Evolutionary conservation across 2,113 vertebrate genomes (phyloP), one percentile per base, ranked within the genome.

Genomic region (Anhinga rufa): DNA sequence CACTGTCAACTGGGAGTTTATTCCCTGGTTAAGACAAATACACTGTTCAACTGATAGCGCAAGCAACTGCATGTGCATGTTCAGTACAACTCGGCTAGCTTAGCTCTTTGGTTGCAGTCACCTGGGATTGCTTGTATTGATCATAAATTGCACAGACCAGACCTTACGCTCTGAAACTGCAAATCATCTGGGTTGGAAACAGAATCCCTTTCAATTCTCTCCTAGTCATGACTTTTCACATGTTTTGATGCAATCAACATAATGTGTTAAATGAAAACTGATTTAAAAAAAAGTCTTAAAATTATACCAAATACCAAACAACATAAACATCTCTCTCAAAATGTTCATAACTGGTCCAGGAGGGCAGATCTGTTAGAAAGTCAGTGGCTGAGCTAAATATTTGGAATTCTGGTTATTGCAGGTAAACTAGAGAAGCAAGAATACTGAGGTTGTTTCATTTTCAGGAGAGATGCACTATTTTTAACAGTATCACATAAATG

Each of bases 1-100:
- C 19, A 9, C 12, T 44, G n/a, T 31, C 80, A 48, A 1, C n/a
- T 7, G 13, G 5, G 57, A 44, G 58, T 57, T 93, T 77, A 57
- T 61, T 83, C 80, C 19, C 54, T 36, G 32, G 24, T 29, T 57
- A 51, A 76, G 44, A 19, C 2, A 9, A 55, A 44, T 7, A 7
- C 2, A 3, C 22, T 4, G 48, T 51, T 71, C 32, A 18, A 0
- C 40, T n/a, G 36, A 14, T n/a, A 19, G 2, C 6, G 2, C 48
- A 21, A 19, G 72, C 65, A 22, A 25, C 18, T 4, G 13, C 0
- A 0, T 21, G 49, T 58, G 51, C 21, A 0, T 1, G 21, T 13
- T 55, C 32, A 8, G 68, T 2, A 3, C 6, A 70, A 5, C 36
- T n/a, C 32, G 34, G 91, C 38, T 11, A 14, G 34, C 22, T 32